Evolutionary conservation across 2,797 vertebrate species (phyloP), one percentile per base, ranked within the genome.

Genomic region (Perodicticus potto): DNA sequence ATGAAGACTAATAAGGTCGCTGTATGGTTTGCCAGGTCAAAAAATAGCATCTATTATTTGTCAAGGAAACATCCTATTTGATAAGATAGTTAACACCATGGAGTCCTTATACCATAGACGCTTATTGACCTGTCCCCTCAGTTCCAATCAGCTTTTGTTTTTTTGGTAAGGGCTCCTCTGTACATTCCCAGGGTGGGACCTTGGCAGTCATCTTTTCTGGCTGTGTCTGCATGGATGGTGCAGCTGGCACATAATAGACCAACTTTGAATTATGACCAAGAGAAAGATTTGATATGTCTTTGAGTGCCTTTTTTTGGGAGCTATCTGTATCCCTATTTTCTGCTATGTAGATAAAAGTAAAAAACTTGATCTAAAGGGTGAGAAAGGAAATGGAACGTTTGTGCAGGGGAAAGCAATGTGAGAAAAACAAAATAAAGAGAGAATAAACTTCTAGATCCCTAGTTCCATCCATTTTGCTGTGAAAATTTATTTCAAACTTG

Each of bases 101-200:
- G 20, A 57, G 6, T 72, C 27, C 43, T 72, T 40, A 29, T 45
- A 6, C 43, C 5, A 11, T 1, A 70, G 16, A 57, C 29, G 9
- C 3, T 74, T 53, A n/a, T 22, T 13, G n/a, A 69, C 65, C 27
- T 78, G 4, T 27, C 40, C 86, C 40, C 49, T 89, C 14, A 10
- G 19, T 27, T 92, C n/a, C n/a, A 3, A 43, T 9, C 19, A 19
- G 45, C 57, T 91, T 73, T 37, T 76, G 29, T 74, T n/a, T 72
- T 83, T 69, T 77, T 65, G 72, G 16, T 77, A 34, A 89, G 40
- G 20, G 23, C 13, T 43, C 6, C 27, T 43, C 10, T 53, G 40
- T 0, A 29, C 9, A 1, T 5, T 40, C 19, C 16, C 11, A 17
- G 10, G 19, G 10, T 32, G 7, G 34, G 59, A 29, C 22, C 5